Evolutionary conservation across 2,113 vertebrate genomes (phyloP).

Genomic region (Rana temporaria): DNA sequence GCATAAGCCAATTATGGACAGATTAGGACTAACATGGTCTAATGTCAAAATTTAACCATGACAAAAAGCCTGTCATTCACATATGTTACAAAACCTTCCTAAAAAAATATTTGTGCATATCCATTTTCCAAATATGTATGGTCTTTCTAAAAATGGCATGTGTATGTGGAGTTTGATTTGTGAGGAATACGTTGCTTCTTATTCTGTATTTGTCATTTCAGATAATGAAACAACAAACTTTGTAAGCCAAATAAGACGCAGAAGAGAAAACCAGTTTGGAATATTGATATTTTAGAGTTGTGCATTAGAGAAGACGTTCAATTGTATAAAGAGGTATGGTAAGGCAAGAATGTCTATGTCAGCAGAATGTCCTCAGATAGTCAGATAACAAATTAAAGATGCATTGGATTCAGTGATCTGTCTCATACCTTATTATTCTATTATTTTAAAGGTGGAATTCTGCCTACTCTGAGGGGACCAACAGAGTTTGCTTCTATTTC

Average conservation of each 20-base stretch:
- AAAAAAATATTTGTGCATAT: too few relatives aligned
- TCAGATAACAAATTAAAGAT: slow-evolving; percentile 54
- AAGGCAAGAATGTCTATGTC: slow-evolving; percentile 40
- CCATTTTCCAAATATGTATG: too few relatives aligned
- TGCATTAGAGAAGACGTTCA: slow-evolving; percentile 52
- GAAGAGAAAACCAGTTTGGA: slow-evolving; percentile 35
- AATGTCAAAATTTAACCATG: too few relatives aligned
- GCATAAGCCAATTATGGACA: too few relatives aligned
- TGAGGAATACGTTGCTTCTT: not conserved
- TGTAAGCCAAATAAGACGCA: slow-evolving; percentile 21
- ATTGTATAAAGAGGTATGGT: slow-evolving; percentile 51
- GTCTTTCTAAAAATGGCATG: too few relatives aligned
- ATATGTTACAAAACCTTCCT: too few relatives aligned
- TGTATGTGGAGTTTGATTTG: too few relatives aligned
- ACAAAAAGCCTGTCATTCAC: too few relatives aligned
- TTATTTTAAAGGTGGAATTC: slow-evolving; percentile 39
- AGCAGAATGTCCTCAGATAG: slow-evolving; percentile 44
- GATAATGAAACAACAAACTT: slow-evolving; percentile 23
- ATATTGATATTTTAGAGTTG: slow-evolving; percentile 53
- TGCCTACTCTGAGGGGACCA: not conserved
- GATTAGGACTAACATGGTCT: too few relatives aligned
- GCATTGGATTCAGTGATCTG: slow-evolving; percentile 51
- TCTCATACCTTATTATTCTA: slow-evolving; percentile 44
- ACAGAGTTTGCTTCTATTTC: not conserved
- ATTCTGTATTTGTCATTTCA: not conserved